A percentile compares a stretch with the other conserved stretches of the same genome.
Conservation (phyloP, 2,113 vertebrate genomes). For the Scortum barcoo region DNA sequence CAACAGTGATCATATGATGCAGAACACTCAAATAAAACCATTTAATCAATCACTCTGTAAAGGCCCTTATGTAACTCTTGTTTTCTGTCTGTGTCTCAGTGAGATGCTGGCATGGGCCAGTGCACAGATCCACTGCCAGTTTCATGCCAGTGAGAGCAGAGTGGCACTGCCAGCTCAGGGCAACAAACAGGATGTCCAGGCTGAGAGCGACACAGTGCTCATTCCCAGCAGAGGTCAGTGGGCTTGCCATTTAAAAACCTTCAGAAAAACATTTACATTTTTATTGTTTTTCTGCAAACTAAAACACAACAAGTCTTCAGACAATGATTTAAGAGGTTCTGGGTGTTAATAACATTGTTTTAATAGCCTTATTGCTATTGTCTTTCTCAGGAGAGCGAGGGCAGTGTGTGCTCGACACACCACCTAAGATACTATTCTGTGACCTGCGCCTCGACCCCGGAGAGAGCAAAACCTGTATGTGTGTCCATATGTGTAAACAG, state of each 20-base stretch:
- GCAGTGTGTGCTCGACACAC: slow-evolving; percentile 97
- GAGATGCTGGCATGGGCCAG: slow-evolving; percentile 98
- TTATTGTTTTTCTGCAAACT: neutral
- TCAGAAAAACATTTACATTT: too few relatives aligned
- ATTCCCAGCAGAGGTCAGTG: slow-evolving; percentile 95
- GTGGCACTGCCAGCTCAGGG: slow-evolving; percentile 90
- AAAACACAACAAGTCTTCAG: neutral
- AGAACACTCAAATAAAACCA: neutral
- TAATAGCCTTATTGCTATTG: neutral
- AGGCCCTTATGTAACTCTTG: slow-evolving; percentile 9
- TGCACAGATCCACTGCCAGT: slow-evolving; percentile 98
- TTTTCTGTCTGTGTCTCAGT: slow-evolving; percentile 78
- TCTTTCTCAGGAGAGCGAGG: slow-evolving; percentile 91
- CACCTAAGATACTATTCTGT: slow-evolving; percentile 98
- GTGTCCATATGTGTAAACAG: neutral
- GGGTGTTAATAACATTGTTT: neutral
- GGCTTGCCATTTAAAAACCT: too few relatives aligned
- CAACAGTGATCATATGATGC: neutral
- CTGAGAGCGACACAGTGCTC: slow-evolving; percentile 96
- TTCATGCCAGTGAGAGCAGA: slow-evolving; percentile 94
- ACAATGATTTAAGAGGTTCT: neutral
- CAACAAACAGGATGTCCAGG: slow-evolving; percentile 94
- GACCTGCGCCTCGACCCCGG: slow-evolving; percentile 95
- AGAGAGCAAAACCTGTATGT: slow-evolving; percentile 92
- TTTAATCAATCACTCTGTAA: neutral